Evolutionary conservation across 2,797 vertebrate species (phyloP), one percentile per base, ranked within the genome.

Genomic region (Dendrocincla tyrannina): DNA sequence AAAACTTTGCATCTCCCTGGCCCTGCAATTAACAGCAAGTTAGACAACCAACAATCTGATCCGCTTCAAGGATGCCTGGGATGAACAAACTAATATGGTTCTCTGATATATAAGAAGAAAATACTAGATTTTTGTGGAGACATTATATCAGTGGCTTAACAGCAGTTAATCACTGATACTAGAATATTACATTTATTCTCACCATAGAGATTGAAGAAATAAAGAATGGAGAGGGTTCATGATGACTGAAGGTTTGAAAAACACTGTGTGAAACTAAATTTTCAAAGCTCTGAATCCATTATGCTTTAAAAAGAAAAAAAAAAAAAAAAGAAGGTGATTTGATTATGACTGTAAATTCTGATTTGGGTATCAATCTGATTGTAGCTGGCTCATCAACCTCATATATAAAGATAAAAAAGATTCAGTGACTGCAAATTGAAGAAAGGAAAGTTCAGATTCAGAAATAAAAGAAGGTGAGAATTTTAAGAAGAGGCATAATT

Each of bases 351-450:
- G 68, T 80, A 91, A 85, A 85, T 83, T 92, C 72, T 88, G 91
- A 95, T 92, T 95, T 89, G 78, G 16, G 53, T 80, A 88, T 72
- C 72, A 88, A 70, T 89, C 64, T 88, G 85, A 88, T 80, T 85
- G 78, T 80, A 85, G 13, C 41, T 85, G 72, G 60, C 56, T 92
- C 85, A 88, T 93, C 94, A 91, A 7, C 33, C 52, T 92, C 67
- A 23, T 60, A 80, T 75, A 91, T 80, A 93, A 95, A 89, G 86
- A 93, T 78, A 73, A 96, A 95, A 95, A 93, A 91, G 62, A 91
- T 33, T 35, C 72, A 83, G 37, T 58, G 44, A 56, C 52, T 83
- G 49, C 10, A 85, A 92, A 92, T 46, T 85, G 49, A 93, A 77
- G 68, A 37, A 94, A 74, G 15, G 16, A 24, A 77, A 83, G 42